These are phyloP conservation scores for Protophormia terraenovae DNA, from an alignment of 2,888 invertebrate genomes.

Conservation along the genomic window DNA sequence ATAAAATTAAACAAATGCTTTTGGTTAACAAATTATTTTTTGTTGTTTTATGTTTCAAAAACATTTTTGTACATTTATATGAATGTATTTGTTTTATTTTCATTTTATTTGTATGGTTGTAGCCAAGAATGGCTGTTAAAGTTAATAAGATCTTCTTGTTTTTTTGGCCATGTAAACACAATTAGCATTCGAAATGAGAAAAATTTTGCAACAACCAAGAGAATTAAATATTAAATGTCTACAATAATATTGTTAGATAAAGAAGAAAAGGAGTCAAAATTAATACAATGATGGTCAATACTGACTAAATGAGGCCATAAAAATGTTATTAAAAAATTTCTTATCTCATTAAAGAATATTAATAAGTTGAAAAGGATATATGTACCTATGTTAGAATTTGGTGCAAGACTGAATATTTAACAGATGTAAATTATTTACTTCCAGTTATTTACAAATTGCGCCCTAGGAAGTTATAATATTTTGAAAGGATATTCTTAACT, in stretches of 20 bases:
- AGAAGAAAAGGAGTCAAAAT: background rate
- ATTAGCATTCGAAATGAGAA: slow-evolving; percentile 49
- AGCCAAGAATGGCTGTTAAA: slow-evolving; percentile 14
- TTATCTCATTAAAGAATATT: no score
- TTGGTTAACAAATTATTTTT: background rate
- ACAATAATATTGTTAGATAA: background rate
- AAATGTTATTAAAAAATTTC: no score
- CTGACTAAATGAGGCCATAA: background rate
- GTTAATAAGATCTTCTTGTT: slow-evolving; percentile 44
- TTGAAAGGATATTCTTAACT: no score
- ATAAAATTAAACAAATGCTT: slow-evolving; percentile 20
- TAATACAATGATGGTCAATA: background rate
- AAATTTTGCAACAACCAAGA: background rate
- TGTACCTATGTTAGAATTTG: no score
- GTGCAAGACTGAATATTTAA: no score
- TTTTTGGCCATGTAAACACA: slow-evolving; percentile 37
- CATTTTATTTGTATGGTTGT: background rate
- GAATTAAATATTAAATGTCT: background rate
- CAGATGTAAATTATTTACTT: no score
- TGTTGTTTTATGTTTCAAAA: background rate
- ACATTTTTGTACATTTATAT: background rate
- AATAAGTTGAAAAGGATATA: no score
- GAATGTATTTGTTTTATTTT: background rate
- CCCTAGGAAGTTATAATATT: no score
- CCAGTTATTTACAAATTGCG: no score